Conservation (phyloP, 1,140 invertebrate species). For the Bombus terrestris region DNA sequence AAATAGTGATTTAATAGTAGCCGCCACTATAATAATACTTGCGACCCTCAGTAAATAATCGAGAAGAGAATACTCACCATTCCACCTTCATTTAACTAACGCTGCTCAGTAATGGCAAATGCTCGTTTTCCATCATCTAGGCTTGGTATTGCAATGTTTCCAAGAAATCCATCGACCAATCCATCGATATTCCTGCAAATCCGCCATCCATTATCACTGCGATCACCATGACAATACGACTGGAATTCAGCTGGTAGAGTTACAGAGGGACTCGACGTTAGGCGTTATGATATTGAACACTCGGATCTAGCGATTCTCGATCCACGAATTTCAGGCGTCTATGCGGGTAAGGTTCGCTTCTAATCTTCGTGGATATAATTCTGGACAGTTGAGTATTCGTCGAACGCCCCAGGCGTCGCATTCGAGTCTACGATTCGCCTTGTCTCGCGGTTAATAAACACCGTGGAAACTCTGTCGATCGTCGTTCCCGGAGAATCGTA, state of each 20-base stretch:
- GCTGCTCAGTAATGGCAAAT: neutral
- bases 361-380: conserved; percentile 60
- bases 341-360: conserved; percentile 31
- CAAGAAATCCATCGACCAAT: neutral
- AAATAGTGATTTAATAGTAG: too few species aligned
- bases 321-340: conserved; percentile 14
- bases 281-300: conserved; percentile 9
- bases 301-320: neutral
- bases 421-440: conserved; percentile 33
- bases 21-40: too few species aligned
- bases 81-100: neutral
- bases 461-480: conserved; percentile 57
- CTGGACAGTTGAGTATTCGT: conserved; percentile 53
- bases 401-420: conserved; percentile 48
- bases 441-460: conserved; percentile 66
- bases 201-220: conserved; percentile 38
- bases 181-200: conserved; percentile 38
- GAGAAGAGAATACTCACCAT: neutral
- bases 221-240: conserved; percentile 61
- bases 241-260: conserved; percentile 49
- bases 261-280: conserved; percentile 17
- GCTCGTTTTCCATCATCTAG: neutral
- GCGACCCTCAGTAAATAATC: neutral
- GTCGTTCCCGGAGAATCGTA: conserved; percentile 38
- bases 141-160: neutral